Evolutionary conservation across 2,113 vertebrate species (phyloP), one percentile per base, ranked within the genome.

Genomic region (Actenoides hombroni): DNA sequence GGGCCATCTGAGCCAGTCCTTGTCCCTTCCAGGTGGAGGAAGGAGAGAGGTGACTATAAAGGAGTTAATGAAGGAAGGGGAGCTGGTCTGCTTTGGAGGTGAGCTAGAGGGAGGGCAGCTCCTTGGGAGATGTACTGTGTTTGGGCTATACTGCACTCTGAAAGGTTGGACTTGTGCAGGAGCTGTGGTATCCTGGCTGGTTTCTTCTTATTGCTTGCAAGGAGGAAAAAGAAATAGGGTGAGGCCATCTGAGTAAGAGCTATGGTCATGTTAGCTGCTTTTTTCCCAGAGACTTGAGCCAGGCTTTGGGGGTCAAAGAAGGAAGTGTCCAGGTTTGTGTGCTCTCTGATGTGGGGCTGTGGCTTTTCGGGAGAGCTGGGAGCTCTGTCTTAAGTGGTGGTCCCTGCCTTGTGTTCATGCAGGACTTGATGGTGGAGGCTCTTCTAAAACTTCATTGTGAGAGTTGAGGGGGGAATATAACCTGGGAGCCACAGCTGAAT

Each of bases 21-120:
- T 68, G 35, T 24, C 35, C 76, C 39, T 33, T 18, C n/a, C 61
- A 79, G 70, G 51, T 70, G 88, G 20, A 31, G 40, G 26, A 24
- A 71, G 16, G 40, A 12, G 1, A 6, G 31, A 53, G 21, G 15
- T 39, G 26, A 11, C 1, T 1, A 31, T 4, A 40, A 86, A 81
- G 28, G 39, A 42, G 39, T n/a, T 33, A 9, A 8, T 0, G 25
- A 48, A 11, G 8, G 0, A 2, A 0, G 0, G 1, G 0, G 4
- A 1, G 0, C 2, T 84, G n/a, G 4, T 42, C 65, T 74, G 33
- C 4, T 25, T 25, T 6, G 15, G 35, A 24, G 23, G 25, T 24
- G 33, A 44, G 39, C 10, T 53, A 31, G 16, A 28, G n/a, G 26
- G 76, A 60, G 29, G 26, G 2, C 0, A 2, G 29, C 0, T 11